Conservation (phyloP, 2,113 vertebrate species). For the Pavo muticus region DNA sequence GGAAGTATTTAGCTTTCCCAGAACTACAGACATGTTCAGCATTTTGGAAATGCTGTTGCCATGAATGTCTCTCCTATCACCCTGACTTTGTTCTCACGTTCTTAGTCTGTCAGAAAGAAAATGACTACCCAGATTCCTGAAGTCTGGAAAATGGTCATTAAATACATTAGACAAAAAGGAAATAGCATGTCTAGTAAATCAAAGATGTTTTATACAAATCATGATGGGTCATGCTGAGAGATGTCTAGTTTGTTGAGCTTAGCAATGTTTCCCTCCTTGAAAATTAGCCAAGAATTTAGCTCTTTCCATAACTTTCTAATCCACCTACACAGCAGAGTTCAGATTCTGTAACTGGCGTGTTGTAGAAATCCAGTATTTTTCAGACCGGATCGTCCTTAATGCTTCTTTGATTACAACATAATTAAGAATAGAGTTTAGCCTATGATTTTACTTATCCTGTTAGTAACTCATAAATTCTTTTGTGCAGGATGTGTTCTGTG, state of each 20-base stretch:
- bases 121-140: not conserved
- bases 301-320: conserved; percentile 48
- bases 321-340: conserved; percentile 35
- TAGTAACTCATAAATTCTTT: not conserved
- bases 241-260: conserved; percentile 51
- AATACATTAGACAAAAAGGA: conserved; percentile 40
- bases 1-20: not conserved
- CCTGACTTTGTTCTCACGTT: not conserved
- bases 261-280: conserved; percentile 29
- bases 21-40: not conserved
- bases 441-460: not conserved
- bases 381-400: not conserved
- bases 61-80: not conserved
- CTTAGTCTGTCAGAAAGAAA: not conserved
- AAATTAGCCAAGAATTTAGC: conserved; percentile 52
- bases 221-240: conserved; percentile 31
- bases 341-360: not conserved
- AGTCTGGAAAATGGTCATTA: conserved; percentile 37
- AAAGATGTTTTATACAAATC: conserved; percentile 43
- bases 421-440: not conserved
- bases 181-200: conserved; percentile 47
- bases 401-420: not conserved
- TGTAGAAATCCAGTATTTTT: not conserved
- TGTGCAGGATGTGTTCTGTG: fast-evolving
- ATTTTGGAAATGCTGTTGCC: not conserved